phyloP scores from a whole-genome alignment of 2,113 vertebrate species.

The Sorex araneus region DNA sequence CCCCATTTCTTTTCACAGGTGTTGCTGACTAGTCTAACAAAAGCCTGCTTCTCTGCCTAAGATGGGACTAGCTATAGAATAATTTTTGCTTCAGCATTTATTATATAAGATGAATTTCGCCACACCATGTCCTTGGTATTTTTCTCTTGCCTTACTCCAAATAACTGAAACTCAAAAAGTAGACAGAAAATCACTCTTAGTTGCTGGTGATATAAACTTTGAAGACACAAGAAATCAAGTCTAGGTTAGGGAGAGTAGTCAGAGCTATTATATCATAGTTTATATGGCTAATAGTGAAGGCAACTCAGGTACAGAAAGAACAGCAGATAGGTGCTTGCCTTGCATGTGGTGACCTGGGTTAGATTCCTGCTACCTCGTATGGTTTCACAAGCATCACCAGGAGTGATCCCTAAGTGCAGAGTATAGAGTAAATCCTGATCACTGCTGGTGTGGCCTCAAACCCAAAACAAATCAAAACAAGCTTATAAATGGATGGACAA shows the following conservation, averaged over 20 bases:
- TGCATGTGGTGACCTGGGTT: no score
- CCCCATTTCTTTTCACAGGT: not conserved
- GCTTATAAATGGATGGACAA: no score
- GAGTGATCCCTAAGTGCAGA: no score
- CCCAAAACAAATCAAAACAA: no score
- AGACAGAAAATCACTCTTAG: not conserved
- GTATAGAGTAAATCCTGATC: no score
- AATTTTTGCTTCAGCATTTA: not conserved
- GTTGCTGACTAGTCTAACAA: not conserved
- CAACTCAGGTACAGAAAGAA: no score
- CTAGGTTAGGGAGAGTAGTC: not conserved
- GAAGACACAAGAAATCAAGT: not conserved
- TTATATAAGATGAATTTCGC: not conserved
- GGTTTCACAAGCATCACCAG: no score
- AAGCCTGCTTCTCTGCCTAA: not conserved
- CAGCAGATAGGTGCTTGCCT: no score
- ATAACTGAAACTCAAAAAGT: not conserved
- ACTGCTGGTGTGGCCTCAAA: no score
- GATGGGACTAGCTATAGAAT: not conserved
- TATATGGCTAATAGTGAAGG: no score
- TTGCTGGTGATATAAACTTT: not conserved
- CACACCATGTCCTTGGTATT: not conserved
- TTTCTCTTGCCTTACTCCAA: not conserved
- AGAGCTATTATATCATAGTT: not conserved
- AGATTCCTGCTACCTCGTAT: no score